Base-by-base conservation (phyloP, 2,797 vertebrate species). In the Ficedula albicollis region DNA sequence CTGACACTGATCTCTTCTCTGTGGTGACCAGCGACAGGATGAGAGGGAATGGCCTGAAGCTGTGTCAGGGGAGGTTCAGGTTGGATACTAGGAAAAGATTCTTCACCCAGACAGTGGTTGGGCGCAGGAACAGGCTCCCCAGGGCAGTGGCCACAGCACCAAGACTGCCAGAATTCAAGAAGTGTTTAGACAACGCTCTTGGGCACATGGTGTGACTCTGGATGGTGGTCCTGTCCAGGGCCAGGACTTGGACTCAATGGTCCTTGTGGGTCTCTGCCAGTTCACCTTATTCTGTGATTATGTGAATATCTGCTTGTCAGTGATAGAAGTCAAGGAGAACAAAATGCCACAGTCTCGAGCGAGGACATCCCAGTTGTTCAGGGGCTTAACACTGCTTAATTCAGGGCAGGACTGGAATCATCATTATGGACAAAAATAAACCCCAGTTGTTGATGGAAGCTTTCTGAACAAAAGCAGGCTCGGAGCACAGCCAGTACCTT, bases 361-460 rank as follows among this genome's bases (percentile, higher is more conserved):
- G 0, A 85, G 72, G 73, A 74, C 54, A 59, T 41, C 49, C 32
- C 79, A 75, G 79, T 77, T 95, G 85, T 80, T 91, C 6, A 3
- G 32, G 72, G 26, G 76, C 87, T 91, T 95, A 93, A 79, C 54
- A 23, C 67, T 69, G 48, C 75, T 60, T 41, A 80, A 72, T 44
- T 85, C 64, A 77, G 76, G 56, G 41, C 73, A 93, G 76, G 64
- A 69, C 44, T 16, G 5, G 56, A 89, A 67, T 48, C 56, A 70
- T 74, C 30, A 44, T 67, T 36, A 55, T 6, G 56, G 56, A 74
- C 79, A 60, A 91, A 94, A 96, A 96, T 94, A 95, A 96, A 89
- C 34, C 30, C 27, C 83, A 77, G 79, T 90, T 90, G 79, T n/a
- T 92, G 75, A 23, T 80, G 64, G 54, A 87, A 83, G 68, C 64